Base-by-base conservation (phyloP, 2,888 invertebrate genomes). In the Macaria liturata region DNA sequence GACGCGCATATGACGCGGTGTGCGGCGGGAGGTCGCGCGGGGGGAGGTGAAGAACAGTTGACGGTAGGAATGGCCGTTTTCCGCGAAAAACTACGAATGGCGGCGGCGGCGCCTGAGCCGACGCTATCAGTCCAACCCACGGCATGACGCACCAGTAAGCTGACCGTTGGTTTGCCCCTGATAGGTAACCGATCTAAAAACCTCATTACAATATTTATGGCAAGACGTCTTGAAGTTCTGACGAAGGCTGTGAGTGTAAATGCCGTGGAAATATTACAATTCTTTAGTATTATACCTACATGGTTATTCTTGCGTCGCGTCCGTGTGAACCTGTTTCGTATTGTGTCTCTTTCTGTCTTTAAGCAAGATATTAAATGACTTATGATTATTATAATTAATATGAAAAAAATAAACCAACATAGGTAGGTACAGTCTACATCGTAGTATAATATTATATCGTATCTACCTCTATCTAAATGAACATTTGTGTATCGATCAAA, bases 61-160 rank as follows among this genome's bases (percentile, higher is more conserved):
- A 78, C 85, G 83, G 79, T 84, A 81, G 4, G 42, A 42, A 42
- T 83, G 84, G 83, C 81, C 81, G 86, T 89, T 91, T 91, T 91
- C 88, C 87, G 87, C 85, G 90, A 91, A 91, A 88, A 87, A 83
- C 83, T 86, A 84, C 84, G 80, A 80, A 80, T 75, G 77, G 78
- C 78, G 79, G 82, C 76, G 77, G 76, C 78, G 78, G 72, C 80
- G 76, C 72, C 68, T 65, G 63, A 63, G 66, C 59, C 71, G 71
- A 71, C 68, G 72, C 75, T 80, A 78, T 78, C 76, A 75, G 83
- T 80, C 51, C 47, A 57, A 53, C 78, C 80, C 81, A 81, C 80
- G 76, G 69, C 8, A 75, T 86, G 88, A 89, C 90, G 89, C 86
- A 86, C 79, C 81, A 69, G 74, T 75, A 79, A 76, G 76, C 69